These are phyloP conservation scores for Dascillus cervinus DNA, from an alignment of 2,888 invertebrate species.

Conservation along the genomic window DNA sequence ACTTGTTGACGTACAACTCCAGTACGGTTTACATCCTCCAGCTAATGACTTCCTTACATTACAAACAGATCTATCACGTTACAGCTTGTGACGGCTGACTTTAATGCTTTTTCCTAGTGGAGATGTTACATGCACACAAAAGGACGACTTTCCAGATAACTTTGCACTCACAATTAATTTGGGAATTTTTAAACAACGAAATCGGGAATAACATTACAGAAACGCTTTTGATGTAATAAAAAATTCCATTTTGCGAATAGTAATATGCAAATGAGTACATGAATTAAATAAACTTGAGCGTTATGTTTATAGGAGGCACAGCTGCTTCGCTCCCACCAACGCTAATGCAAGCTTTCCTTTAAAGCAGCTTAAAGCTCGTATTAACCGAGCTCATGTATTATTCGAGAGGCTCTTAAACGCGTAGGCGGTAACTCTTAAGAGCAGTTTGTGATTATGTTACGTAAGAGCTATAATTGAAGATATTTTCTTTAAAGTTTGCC, in stretches of 20 bases:
- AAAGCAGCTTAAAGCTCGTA: slow-evolving; percentile 38
- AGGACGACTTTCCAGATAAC: too few relatives aligned
- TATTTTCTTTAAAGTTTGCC: slow-evolving; percentile 15
- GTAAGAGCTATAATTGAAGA: slow-evolving; percentile 34
- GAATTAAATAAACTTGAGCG: slow-evolving; percentile 17
- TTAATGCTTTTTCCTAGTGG: too few relatives aligned
- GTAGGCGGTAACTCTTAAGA: slow-evolving; percentile 35
- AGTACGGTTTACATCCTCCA: slow-evolving; percentile 10
- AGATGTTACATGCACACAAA: too few relatives aligned
- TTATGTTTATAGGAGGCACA: slow-evolving; percentile 19
- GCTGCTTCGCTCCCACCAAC: slow-evolving; percentile 19
- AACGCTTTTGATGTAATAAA: too few relatives aligned
- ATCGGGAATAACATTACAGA: too few relatives aligned
- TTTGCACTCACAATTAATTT: too few relatives aligned
- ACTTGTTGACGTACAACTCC: slow-evolving; percentile 7
- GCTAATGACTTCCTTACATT: slow-evolving; percentile 13
- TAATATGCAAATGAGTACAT: slow-evolving; percentile 18
- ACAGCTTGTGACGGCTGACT: slow-evolving; percentile 2
- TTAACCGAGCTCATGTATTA: slow-evolving; percentile 39
- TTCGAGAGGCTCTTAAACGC: slow-evolving; percentile 37
- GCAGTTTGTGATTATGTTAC: slow-evolving; percentile 34
- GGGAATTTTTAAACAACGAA: too few relatives aligned
- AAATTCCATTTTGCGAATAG: too few relatives aligned
- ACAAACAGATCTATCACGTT: slow-evolving; percentile 13
- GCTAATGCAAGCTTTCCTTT: slow-evolving; percentile 24